Evolutionary conservation across 2,888 invertebrate species (phyloP).

Genomic region (Cecidostiba fungosa): DNA sequence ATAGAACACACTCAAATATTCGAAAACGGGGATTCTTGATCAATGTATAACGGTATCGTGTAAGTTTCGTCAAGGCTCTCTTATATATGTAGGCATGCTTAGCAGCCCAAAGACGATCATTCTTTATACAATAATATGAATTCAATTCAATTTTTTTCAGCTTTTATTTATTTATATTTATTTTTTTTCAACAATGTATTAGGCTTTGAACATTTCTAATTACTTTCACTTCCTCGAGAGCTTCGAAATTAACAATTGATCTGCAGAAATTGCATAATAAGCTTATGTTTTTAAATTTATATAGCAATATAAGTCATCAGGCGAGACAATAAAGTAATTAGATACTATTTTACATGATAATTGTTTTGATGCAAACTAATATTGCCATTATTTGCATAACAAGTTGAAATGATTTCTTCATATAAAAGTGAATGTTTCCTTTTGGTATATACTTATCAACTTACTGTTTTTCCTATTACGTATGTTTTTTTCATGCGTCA

Average conservation of each 20-base stretch:
- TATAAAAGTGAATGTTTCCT: too few species aligned
- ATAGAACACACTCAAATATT: background rate
- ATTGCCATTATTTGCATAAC: too few species aligned
- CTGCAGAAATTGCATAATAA: background rate
- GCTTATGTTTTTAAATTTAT: background rate
- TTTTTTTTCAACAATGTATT: too few species aligned
- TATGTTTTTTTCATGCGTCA: too few species aligned
- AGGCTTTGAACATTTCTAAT: too few species aligned
- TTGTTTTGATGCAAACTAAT: too few species aligned
- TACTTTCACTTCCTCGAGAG: background rate
- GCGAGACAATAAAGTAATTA: background rate
- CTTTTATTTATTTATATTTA: too few species aligned
- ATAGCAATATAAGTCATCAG: background rate
- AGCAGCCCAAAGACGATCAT: background rate
- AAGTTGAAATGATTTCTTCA: too few species aligned
- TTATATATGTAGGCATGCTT: background rate
- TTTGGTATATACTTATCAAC: too few species aligned
- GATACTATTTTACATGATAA: too few species aligned
- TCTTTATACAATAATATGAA: background rate
- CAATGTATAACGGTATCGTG: background rate
- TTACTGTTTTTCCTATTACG: too few species aligned
- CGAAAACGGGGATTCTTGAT: background rate
- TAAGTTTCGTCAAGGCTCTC: background rate
- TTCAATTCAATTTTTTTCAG: background rate
- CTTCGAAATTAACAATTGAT: background rate